These are phyloP conservation scores for Tenthredo scrophulariae DNA, from an alignment of 2,888 invertebrate genomes.

Conservation along the genomic window DNA sequence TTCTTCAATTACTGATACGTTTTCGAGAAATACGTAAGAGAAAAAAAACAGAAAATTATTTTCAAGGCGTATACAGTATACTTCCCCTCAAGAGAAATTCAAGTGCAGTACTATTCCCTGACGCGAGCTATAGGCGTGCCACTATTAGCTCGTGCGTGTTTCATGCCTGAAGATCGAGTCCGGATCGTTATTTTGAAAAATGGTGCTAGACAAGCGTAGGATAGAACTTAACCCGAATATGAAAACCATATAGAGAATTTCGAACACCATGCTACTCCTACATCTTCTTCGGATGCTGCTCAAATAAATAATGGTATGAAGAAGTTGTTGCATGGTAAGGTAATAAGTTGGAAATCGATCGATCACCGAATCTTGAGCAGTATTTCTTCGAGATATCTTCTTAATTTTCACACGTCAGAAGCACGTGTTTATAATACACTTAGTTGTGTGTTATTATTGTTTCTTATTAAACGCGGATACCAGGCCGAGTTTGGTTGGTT, in stretches of 20 bases:
- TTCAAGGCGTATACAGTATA: neutral
- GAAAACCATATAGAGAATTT: neutral
- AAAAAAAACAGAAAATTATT: too few species aligned
- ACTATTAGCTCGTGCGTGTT: constrained; percentile 24
- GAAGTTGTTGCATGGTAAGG: neutral
- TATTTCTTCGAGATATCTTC: constrained; percentile 15
- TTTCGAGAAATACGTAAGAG: too few species aligned
- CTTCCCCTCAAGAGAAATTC: neutral
- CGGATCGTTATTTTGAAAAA: constrained; percentile 30
- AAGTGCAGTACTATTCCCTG: neutral
- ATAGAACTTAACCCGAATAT: constrained; percentile 11
- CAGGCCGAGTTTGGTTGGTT: constrained; percentile 15
- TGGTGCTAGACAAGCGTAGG: neutral
- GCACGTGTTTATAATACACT: constrained; percentile 48
- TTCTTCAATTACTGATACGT: neutral
- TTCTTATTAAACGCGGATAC: constrained; percentile 34
- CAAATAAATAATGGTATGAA: constrained; percentile 13
- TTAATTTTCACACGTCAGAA: constrained; percentile 53
- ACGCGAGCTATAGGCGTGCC: neutral
- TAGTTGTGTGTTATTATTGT: constrained; percentile 28
- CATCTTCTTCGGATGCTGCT: neutral
- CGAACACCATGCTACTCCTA: neutral
- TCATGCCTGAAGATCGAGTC: constrained; percentile 20
- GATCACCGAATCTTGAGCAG: neutral
- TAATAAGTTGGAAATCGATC: constrained; percentile 33